A percentile compares a stretch with the other conserved stretches of the same genome.
Conservation (phyloP, 2,888 invertebrate species). For the Neria commutata region DNA sequence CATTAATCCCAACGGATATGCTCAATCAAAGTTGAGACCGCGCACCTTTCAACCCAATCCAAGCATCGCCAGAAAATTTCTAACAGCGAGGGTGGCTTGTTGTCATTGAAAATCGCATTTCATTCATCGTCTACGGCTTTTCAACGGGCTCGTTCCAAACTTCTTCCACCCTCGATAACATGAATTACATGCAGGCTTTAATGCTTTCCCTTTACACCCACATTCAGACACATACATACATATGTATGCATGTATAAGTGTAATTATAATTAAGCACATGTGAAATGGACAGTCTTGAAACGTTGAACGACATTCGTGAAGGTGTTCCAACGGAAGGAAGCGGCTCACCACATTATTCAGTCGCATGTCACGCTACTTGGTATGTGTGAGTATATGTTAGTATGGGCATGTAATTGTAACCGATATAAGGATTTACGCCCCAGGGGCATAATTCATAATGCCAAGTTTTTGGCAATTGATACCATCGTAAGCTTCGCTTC, state of each 20-base stretch:
- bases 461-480: slow-evolving; percentile 49
- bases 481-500: slow-evolving; percentile 27
- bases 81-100: slow-evolving; percentile 34
- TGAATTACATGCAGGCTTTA: too few relatives aligned
- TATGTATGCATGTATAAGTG: slow-evolving; percentile 28
- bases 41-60: slow-evolving; percentile 11
- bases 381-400: slow-evolving; percentile 29
- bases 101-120: slow-evolving; percentile 51
- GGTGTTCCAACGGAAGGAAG: slow-evolving; percentile 37
- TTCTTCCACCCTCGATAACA: slow-evolving; percentile 24
- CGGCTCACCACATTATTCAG: slow-evolving; percentile 19
- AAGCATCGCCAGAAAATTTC: background rate
- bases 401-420: slow-evolving; percentile 39
- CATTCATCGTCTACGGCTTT: slow-evolving; percentile 55
- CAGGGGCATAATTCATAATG: slow-evolving; percentile 56
- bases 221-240: background rate
- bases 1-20: slow-evolving; percentile 59
- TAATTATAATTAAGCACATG: slow-evolving; percentile 59
- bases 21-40: slow-evolving; percentile 53
- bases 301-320: too few relatives aligned
- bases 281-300: slow-evolving; percentile 37
- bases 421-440: slow-evolving; percentile 43
- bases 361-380: slow-evolving; percentile 30
- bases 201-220: too few relatives aligned
- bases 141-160: slow-evolving; percentile 33